Evolutionary conservation across 2,888 invertebrate species (phyloP), one percentile per base, ranked within the genome.

Genomic region (Ochlodes sylvanus): DNA sequence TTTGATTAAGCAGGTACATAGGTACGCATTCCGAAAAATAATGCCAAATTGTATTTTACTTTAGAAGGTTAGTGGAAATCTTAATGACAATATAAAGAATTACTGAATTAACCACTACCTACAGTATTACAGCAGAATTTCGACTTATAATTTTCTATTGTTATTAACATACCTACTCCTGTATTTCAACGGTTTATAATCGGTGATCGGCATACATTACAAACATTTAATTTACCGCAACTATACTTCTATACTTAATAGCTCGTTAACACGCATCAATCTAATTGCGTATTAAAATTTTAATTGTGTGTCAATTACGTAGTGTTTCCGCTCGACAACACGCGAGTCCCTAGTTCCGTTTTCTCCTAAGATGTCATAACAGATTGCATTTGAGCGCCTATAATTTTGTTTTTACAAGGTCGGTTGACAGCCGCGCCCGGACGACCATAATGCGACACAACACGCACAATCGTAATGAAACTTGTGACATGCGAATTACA

Each of bases 401-500:
- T 72, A 74, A 73, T 71, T 75, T 74, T 56, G 66, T 64, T 75
- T 76, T 71, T 65, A 72, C 68, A 66, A 73, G 70, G 57, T 63
- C 70, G 64, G 72, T 73, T 75, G 75, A 75, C 75, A 72, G 75
- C 70, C 74, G 73, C 76, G 74, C 57, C 50, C 47, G 44, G n/a
- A 34, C 12, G 32, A 72, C 75, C 72, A 73, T 67, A 67, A 67
- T 67, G 32, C 44, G 61, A 41, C 61, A 72, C 60, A 72, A 72
- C 82, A 85, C 81, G 82, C 81, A 80, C 76, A 69, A 63, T 44
- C 63, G 73, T 79, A 79, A 79, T 79, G 74, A 79, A 79, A 76
- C 82, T 79, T 83, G 79, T 86, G 86, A 85, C 85, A 86, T 81
- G 85, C 84, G 82, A 86, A 88, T 85, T 82, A 84, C 82, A 76